Conservation (phyloP, 2,797 vertebrate species). For the Enteromius thamalakanensis region DNA sequence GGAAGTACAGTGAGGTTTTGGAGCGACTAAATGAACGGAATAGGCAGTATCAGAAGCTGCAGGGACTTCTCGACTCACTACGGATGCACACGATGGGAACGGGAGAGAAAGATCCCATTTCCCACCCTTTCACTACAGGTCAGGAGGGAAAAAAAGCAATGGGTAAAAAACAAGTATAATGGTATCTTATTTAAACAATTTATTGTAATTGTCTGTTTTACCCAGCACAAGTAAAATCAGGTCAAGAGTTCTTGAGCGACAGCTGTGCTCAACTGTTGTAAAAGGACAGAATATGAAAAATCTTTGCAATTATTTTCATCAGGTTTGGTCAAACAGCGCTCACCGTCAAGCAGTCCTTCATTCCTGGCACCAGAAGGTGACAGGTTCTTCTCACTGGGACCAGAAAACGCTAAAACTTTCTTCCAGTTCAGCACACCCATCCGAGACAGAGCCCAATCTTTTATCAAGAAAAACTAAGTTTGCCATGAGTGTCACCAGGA, state of each 20-base stretch:
- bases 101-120: slow-evolving; percentile 65
- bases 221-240: not conserved
- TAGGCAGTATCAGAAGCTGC: slow-evolving; percentile 89
- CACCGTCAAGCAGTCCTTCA: slow-evolving; percentile 69
- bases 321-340: slow-evolving; percentile 64
- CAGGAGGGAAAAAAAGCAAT: not conserved
- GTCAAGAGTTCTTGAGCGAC: not conserved
- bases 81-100: slow-evolving; percentile 83
- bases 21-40: slow-evolving; percentile 90
- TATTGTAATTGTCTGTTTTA: not conserved
- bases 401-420: slow-evolving; percentile 69
- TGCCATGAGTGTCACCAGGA: not conserved
- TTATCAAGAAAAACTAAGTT: slow-evolving; percentile 43
- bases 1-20: slow-evolving; percentile 87
- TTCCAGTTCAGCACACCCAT: slow-evolving; percentile 76
- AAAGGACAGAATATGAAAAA: not conserved
- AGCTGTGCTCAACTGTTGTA: not conserved
- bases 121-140: slow-evolving; percentile 63
- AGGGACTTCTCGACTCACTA: slow-evolving; percentile 87
- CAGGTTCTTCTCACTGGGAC: slow-evolving; percentile 71
- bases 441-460: slow-evolving; percentile 58
- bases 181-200: not conserved
- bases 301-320: slow-evolving; percentile 39
- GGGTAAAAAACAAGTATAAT: not conserved
- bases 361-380: slow-evolving; percentile 65